Conservation (phyloP, 2,113 vertebrate species). For the Eulemur macaco region DNA sequence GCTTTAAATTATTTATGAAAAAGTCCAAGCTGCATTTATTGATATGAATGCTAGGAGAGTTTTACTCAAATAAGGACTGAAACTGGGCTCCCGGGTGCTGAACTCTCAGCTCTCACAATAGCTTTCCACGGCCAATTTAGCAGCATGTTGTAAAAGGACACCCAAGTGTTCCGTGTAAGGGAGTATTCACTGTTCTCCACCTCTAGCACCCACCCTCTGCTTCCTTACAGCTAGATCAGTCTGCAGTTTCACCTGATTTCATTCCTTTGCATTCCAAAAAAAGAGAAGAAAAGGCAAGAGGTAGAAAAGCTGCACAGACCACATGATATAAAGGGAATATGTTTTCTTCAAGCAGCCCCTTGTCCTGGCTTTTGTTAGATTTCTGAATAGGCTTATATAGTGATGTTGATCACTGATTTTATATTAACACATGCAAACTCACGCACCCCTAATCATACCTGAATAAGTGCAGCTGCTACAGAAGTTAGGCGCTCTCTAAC, state of each 20-base stretch:
- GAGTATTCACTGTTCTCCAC: background rate
- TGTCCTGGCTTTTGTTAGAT: background rate
- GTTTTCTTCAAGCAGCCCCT: background rate
- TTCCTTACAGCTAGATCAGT: background rate
- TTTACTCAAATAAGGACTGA: background rate
- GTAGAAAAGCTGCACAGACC: background rate
- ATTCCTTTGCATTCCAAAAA: background rate
- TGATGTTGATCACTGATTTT: background rate
- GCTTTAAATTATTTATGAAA: slow-evolving; percentile 45
- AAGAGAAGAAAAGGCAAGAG: background rate
- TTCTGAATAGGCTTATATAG: background rate
- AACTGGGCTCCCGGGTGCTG: background rate
- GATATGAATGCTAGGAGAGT: background rate
- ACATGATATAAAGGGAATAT: background rate
- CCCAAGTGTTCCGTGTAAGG: background rate
- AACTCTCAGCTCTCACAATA: background rate
- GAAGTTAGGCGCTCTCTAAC: background rate
- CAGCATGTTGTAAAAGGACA: background rate
- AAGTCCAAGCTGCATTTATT: background rate
- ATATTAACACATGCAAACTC: background rate
- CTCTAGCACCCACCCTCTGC: background rate
- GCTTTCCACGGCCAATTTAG: slow-evolving; percentile 38
- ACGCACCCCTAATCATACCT: rapidly evolving
- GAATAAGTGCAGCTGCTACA: background rate
- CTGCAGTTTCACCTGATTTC: background rate